phyloP scores from a whole-genome alignment of 1,140 invertebrate species.

The Pachyrhynchus sulphureomaculatus region DNA sequence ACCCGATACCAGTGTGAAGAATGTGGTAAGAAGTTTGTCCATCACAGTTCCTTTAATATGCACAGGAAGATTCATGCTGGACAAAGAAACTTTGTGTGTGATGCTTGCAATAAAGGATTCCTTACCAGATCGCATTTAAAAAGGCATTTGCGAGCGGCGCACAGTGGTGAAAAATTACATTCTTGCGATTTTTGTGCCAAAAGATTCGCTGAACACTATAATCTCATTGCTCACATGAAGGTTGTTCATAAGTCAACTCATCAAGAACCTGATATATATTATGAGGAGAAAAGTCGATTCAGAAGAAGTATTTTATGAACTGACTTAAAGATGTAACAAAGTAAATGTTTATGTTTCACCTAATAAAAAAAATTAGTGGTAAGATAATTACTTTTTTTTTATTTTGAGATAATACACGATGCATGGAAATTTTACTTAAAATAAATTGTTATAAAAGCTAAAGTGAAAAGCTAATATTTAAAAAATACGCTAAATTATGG shows the following conservation, averaged over 20 bases:
- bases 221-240: constrained; percentile 42
- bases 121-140: constrained; percentile 66
- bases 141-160: constrained; percentile 62
- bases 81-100: constrained; percentile 62
- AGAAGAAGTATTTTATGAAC: too few species aligned
- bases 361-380: too few species aligned
- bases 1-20: constrained; percentile 59
- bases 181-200: constrained; percentile 64
- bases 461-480: too few species aligned
- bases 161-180: constrained; percentile 69
- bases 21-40: constrained; percentile 69
- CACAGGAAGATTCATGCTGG: constrained; percentile 65
- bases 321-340: too few species aligned
- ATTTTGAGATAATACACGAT: too few species aligned
- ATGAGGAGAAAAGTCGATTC: too few species aligned
- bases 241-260: constrained; percentile 5
- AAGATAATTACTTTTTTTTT: too few species aligned
- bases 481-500: too few species aligned
- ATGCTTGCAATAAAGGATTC: constrained; percentile 60
- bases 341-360: too few species aligned
- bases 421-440: too few species aligned
- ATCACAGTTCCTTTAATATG: constrained; percentile 70
- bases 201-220: constrained; percentile 65
- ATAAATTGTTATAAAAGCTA: too few species aligned
- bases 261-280: too few species aligned